Evolutionary conservation across 2,113 vertebrate genomes (phyloP), one percentile per base, ranked within the genome.

Genomic region (Pterocles burchelli): DNA sequence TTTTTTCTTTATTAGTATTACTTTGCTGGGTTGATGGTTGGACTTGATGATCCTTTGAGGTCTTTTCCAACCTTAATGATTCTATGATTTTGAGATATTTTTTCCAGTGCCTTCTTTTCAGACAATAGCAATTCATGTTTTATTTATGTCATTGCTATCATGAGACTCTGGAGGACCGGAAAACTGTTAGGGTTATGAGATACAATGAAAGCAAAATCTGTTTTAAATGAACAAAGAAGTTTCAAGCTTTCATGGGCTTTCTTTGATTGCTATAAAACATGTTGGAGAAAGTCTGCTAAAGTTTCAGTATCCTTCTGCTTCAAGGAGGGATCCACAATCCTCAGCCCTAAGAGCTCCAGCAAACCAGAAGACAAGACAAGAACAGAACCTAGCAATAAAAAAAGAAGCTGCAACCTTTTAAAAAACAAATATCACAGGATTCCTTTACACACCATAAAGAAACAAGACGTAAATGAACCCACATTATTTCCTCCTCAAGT

Each of bases 401-500:
- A 90, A 88, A 75, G 48, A 77, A 86, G 43, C n/a, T 3, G 8
- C 52, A 93, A 63, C 36, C 31, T 92, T 88, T 85, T 33, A 68
- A 79, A 83, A 92, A 88, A 54, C 36, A 85, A 94, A 22, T 75
- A 87, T 87, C 48, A 51, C 28, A 57, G 34, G 52, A 84, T 90
- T 90, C 36, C n/a, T 71, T 84, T 75, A 57, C 1, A 18, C 34
- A 75, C 15, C 45, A 58, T 72, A 78, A 93, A 92, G 57, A 71
- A 88, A 74, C 34, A 58, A 79, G 85, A 54, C 0, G 10, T 72
- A 94, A 95, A 96, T 9, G 3, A 94, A 72, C 48, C 34, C 68
- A 86, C 55, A 95, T 94, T 93, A 68, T 96, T 97, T 92, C 88
- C 72, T 94, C 49, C 90, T 72, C 45, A 89, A 93, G 76, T 58